phyloP scores from a whole-genome alignment of 2,888 invertebrate genomes.

The Leptinotarsa peninsularis region DNA sequence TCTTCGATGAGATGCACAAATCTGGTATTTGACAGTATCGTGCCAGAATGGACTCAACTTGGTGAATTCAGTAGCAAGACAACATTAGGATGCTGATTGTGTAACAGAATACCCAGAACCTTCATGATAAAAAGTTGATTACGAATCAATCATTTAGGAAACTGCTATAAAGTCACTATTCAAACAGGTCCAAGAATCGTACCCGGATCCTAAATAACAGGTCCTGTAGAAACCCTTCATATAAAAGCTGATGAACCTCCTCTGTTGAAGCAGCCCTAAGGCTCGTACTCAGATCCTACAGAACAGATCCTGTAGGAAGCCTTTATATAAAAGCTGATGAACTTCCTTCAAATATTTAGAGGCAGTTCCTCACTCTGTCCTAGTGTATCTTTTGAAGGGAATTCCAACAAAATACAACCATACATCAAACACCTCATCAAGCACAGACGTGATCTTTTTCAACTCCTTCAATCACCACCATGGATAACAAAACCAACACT shows the following conservation, averaged over 20 bases:
- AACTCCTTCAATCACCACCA: constrained; percentile 19
- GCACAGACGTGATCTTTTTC: not conserved
- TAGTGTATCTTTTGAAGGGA: too few species aligned
- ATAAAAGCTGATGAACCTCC: not conserved
- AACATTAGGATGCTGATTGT: not conserved
- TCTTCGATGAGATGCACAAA: not conserved
- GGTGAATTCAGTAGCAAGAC: too few species aligned
- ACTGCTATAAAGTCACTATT: too few species aligned
- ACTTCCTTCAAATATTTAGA: too few species aligned
- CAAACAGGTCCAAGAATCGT: not conserved
- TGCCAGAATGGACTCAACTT: not conserved
- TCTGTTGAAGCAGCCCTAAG: too few species aligned
- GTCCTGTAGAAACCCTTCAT: not conserved
- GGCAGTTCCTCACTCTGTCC: too few species aligned
- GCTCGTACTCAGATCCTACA: too few species aligned
- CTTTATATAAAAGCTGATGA: too few species aligned
- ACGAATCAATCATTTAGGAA: too few species aligned
- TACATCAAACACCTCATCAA: too few species aligned
- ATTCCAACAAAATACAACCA: too few species aligned
- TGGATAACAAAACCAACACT: not conserved
- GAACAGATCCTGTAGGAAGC: too few species aligned
- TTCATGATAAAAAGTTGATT: not conserved
- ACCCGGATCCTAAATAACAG: not conserved
- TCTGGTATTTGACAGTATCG: not conserved
- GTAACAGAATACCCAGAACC: not conserved